Conservation (phyloP, 23 tunicate genomes). For the Phallusia fumigata region DNA sequence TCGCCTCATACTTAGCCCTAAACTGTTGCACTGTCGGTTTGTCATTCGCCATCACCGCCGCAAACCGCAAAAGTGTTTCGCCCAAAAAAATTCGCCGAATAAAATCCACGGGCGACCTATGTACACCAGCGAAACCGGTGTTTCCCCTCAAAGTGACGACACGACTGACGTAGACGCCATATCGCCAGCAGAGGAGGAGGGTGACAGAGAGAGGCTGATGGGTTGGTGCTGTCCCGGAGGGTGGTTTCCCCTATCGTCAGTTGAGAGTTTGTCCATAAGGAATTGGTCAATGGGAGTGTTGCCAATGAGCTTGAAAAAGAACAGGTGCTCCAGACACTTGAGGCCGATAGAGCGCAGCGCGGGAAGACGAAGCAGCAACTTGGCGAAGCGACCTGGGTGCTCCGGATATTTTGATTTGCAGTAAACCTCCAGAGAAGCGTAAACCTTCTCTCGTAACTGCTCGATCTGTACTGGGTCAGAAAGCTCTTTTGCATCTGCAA, state of each 20-base stretch:
- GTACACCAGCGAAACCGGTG: neutral
- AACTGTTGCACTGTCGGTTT: too few species aligned
- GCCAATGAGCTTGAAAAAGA: slow-evolving; percentile 91
- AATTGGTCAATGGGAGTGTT: slow-evolving; percentile 88
- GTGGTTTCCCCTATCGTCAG: slow-evolving; percentile 25
- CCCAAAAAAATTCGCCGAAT: neutral
- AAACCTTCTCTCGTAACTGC: slow-evolving; percentile 89
- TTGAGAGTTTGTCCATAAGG: slow-evolving; percentile 73
- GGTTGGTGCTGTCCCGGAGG: neutral
- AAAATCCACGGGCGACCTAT: neutral
- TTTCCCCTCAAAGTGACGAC: neutral
- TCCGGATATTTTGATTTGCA: slow-evolving; percentile 97
- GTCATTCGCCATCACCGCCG: too few species aligned
- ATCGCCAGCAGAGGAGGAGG: neutral
- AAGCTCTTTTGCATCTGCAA: slow-evolving; percentile 81
- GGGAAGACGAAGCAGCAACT: slow-evolving; percentile 95
- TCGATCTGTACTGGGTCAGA: slow-evolving; percentile 74
- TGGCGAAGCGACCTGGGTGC: slow-evolving; percentile 96
- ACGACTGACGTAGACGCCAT: neutral
- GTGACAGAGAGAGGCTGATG: neutral
- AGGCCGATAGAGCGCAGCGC: slow-evolving; percentile 98
- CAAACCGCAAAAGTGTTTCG: neutral
- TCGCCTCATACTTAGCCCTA: too few species aligned
- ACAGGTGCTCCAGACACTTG: slow-evolving; percentile 94
- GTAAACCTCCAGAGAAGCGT: slow-evolving; percentile 97